Conservation (phyloP, 2,113 vertebrate species). For the Verasper variegatus region DNA sequence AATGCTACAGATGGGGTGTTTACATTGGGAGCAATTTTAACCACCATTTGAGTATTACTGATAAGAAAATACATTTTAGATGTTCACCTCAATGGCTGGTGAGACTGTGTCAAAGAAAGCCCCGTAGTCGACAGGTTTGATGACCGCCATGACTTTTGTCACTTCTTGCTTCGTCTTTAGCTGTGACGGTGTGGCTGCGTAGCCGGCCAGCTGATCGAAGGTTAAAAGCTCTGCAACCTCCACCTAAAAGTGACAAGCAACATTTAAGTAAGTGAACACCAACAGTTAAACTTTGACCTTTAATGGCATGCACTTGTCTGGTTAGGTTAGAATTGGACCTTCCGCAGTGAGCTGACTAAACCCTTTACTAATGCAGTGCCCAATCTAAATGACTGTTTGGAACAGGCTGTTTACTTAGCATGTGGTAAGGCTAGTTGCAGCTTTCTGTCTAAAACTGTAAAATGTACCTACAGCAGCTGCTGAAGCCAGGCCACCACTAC, state of each 20-base stretch:
- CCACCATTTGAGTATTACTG: not conserved
- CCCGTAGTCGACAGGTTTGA: slow-evolving; percentile 51
- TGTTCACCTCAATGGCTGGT: slow-evolving; percentile 63
- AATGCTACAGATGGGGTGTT: too few relatives aligned
- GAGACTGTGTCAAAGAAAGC: too few relatives aligned
- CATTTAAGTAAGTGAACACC: not conserved
- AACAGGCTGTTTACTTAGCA: too few relatives aligned
- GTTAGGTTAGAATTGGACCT: too few relatives aligned
- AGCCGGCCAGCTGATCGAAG: slow-evolving; percentile 47
- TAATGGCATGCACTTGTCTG: too few relatives aligned
- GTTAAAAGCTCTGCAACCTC: slow-evolving; percentile 58
- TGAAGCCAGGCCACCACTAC: too few relatives aligned
- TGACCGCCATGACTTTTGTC: slow-evolving; percentile 53
- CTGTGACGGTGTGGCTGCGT: slow-evolving; percentile 51
- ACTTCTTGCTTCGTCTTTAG: slow-evolving; percentile 31
- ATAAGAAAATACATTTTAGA: not conserved
- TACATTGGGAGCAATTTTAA: not conserved
- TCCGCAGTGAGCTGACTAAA: too few relatives aligned
- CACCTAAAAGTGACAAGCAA: slow-evolving; percentile 49
- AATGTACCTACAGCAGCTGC: too few relatives aligned
- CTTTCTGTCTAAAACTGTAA: too few relatives aligned
- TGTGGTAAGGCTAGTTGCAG: too few relatives aligned
- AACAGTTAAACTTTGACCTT: not conserved
- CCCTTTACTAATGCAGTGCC: too few relatives aligned
- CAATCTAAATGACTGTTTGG: too few relatives aligned